Conservation (phyloP, 2,888 invertebrate species). For the Cryptocephalus moraei region DNA sequence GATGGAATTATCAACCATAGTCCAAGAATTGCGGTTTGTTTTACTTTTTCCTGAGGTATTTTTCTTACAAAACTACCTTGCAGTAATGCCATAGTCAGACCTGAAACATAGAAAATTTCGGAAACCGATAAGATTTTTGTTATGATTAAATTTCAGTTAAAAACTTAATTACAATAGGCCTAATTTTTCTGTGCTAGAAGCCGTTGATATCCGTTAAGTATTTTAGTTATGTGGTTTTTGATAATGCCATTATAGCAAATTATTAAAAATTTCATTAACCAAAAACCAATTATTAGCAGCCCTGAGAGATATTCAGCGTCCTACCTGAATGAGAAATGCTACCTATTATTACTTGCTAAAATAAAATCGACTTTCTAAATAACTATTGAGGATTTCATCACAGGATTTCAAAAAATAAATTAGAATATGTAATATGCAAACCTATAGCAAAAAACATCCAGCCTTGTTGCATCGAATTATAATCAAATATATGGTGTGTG, state of each 20-base stretch:
- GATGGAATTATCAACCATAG: conserved; percentile 77
- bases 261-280: too few relatives aligned
- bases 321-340: too few relatives aligned
- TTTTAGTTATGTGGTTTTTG: too few relatives aligned
- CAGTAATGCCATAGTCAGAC: conserved; percentile 77
- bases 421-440: conserved; percentile 21
- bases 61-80: conserved; percentile 85
- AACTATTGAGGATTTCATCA: too few relatives aligned
- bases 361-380: too few relatives aligned
- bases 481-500: conserved; percentile 84
- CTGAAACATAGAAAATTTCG: conserved; percentile 28
- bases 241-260: too few relatives aligned
- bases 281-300: too few relatives aligned
- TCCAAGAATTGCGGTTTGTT: conserved; percentile 61
- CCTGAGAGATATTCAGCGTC: too few relatives aligned
- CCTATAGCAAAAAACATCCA: conserved; percentile 95
- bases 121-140: neutral
- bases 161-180: neutral
- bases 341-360: too few relatives aligned
- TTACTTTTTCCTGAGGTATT: conserved; percentile 62
- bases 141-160: neutral
- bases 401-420: too few relatives aligned
- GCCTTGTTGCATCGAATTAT: conserved; percentile 92
- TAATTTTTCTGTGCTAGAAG: too few relatives aligned
- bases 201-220: too few relatives aligned